These are phyloP conservation scores for Eubucco bourcierii DNA, from an alignment of 2,113 vertebrate species.

Conservation along the genomic window DNA sequence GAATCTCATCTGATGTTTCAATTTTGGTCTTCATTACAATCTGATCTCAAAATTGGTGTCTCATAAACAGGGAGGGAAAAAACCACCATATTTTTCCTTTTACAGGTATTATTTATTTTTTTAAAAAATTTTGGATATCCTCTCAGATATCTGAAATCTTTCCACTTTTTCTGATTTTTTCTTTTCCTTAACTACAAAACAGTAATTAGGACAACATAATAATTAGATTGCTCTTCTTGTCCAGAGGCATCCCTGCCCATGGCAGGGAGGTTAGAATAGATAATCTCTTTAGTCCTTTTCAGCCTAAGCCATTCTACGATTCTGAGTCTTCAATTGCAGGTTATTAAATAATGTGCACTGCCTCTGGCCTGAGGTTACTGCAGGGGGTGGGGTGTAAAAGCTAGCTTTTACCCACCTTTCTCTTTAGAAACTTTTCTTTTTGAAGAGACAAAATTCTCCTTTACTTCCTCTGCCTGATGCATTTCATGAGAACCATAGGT, in stretches of 20 bases:
- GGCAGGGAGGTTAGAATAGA: too few relatives aligned
- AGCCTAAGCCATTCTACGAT: too few relatives aligned
- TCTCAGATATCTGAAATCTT: background rate
- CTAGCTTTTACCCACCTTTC: background rate
- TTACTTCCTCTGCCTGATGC: background rate
- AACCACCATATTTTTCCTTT: background rate
- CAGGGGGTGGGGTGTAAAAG: background rate
- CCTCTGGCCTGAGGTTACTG: background rate
- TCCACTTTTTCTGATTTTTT: background rate
- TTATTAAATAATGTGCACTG: conserved; percentile 28
- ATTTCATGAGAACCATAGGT: background rate
- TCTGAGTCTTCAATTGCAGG: background rate
- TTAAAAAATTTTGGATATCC: background rate
- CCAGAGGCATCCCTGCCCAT: too few relatives aligned
- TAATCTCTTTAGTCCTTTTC: too few relatives aligned
- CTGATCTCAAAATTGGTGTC: background rate
- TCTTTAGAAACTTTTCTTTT: background rate
- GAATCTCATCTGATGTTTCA: background rate
- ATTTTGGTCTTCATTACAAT: background rate
- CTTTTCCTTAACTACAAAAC: background rate
- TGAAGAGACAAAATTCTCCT: background rate
- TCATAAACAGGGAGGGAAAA: background rate
- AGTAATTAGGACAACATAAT: background rate
- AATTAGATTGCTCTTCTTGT: conserved; percentile 8
- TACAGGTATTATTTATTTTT: too few relatives aligned